A percentile compares a stretch with the other conserved stretches of the same genome.
These are phyloP conservation scores for Acanthosepion esculentum DNA, from an alignment of 2,888 invertebrate genomes.

Conservation along the genomic window DNA sequence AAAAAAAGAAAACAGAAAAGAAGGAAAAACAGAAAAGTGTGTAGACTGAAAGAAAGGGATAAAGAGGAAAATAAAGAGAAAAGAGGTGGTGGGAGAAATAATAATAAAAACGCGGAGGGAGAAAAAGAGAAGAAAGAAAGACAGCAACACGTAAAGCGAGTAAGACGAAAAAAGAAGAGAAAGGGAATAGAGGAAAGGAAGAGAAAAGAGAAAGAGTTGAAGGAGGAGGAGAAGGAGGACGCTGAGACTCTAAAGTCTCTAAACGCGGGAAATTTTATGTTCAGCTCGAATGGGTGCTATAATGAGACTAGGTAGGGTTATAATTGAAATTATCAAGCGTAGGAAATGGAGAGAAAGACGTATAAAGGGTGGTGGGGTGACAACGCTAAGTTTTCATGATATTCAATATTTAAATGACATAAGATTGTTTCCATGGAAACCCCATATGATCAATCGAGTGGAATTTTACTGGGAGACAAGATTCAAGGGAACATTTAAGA, in stretches of 20 bases:
- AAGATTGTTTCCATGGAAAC: slow-evolving; percentile 33
- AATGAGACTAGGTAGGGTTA: not conserved
- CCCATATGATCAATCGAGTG: not conserved
- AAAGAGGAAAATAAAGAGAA: not conserved
- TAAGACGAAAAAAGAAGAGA: not conserved
- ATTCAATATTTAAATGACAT: slow-evolving; percentile 21
- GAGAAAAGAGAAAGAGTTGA: not conserved
- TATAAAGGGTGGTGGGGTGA: not conserved
- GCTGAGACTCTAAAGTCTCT: not conserved
- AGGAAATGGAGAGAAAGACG: not conserved
- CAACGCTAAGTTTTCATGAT: not conserved
- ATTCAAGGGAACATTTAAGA: not conserved
- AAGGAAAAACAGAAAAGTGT: not conserved
- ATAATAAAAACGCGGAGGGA: not conserved
- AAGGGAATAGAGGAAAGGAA: not conserved
- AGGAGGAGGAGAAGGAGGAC: not conserved
- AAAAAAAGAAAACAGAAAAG: not conserved
- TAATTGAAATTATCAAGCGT: not conserved
- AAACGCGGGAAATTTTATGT: not conserved
- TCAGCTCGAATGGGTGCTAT: too few species aligned
- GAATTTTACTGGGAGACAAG: not conserved
- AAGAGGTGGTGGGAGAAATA: not conserved
- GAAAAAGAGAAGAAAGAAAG: not conserved
- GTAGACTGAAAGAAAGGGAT: not conserved
- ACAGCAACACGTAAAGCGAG: not conserved